Base-by-base conservation (phyloP, 1,140 invertebrate species). In the Diorhabda carinulata region DNA sequence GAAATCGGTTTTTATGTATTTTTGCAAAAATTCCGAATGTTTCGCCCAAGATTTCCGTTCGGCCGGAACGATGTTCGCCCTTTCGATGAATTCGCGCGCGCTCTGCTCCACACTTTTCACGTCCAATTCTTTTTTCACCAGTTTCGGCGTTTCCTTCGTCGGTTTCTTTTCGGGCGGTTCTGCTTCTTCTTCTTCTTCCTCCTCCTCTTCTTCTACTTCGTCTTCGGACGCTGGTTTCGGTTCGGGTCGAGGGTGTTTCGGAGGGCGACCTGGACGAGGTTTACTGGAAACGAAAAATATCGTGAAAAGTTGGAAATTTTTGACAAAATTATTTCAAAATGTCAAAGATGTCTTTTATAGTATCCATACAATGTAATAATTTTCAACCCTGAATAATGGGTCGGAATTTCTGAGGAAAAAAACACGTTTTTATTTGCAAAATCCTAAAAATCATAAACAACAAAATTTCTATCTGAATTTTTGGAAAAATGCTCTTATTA, bases 1-100 rank as follows among this genome's bases (percentile, higher is more conserved):
- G 9, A 67, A 60, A 9, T 70, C 67, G 8, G 10, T 65, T 9
- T 70, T 73, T 2, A 79, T 69, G 70, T 74, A 79, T 2, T 71
- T 67, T 41, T 67, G 67, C 43, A 79, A 68, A 75, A 79, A 78
- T 61, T 72, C 73, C 4, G 78, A 76, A 71, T 81, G 78, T 61
- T 71, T 78, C 9, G 73, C 74, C 73, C 74, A 78, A 0, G 71
- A 71, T 68, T 79, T 75, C 10, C 67, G 66, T 66, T 75, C 74
- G 4, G 73, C 70, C 2, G 75, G 75, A 47, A 66, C 9, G 4
- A 76, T 66, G 45, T 71, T 73, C 2, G 72, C 64, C n/a, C 66
- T 71, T 40, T 68, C 63, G 43, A 76, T 73, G 8, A 70, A 67
- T 3, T 67, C 57, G 56, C 72, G 77, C 42, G 71, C 70, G 5